Base-by-base conservation (phyloP, 2,797 vertebrate species). In the Syngnathus rostellatus region DNA sequence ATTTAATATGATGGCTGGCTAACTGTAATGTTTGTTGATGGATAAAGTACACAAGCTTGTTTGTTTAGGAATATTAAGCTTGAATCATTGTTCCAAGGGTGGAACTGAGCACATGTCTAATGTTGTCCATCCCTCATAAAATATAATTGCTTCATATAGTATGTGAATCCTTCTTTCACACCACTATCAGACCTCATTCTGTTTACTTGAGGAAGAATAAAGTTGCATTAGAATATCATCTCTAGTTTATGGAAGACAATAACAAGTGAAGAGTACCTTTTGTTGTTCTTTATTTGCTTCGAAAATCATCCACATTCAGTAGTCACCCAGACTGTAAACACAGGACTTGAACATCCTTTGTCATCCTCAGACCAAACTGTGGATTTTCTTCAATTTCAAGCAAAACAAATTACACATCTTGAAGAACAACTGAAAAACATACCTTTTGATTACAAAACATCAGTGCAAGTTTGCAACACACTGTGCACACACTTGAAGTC, bases 261-360 rank as follows among this genome's bases (percentile, higher is more conserved):
- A 63, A 76, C 66, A 72, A 57, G 37, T 63, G 50, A 41, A 25
- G 71, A 69, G 65, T 70, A 90, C 78, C 72, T 86, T 69, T 82
- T 72, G 76, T 89, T 91, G 78, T 37, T 80, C 85, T 94, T 93
- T 92, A 90, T 90, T 93, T 93, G 83, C 77, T 81, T 89, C 77
- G 69, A 89, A 81, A 85, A 90, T 90, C 92, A 90, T 89, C 94
- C 94, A 98, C 93, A 95, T 96, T 96, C 94, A 89, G 90, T 82
- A 88, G 92, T 95, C 94, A 92, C 90, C 91, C 91, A 91, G 92
- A 89, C 92, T 87, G 87, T 88, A 89, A 94, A 90, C 93, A 93
- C 91, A 90, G 89, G 77, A 84, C 93, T 91, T 85, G 88, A 92
- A 91, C 90, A 93, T 80, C 69, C 23, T 43, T 66, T 17, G 64